Evolutionary conservation across 2,888 invertebrate genomes (phyloP), one percentile per base, ranked within the genome.

Genomic region (Plebejus argus): DNA sequence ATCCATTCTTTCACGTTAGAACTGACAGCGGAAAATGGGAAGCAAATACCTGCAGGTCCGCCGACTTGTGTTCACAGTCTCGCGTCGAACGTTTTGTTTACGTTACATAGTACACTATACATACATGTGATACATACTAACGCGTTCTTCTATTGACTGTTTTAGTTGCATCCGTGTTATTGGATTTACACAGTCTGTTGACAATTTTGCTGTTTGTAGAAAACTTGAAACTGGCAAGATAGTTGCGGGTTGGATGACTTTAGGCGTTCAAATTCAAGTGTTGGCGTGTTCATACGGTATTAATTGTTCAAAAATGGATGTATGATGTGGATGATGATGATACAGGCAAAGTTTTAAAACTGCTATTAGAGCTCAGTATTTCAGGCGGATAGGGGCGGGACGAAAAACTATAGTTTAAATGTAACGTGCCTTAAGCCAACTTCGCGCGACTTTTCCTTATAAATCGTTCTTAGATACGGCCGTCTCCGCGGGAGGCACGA

Each of bases 41-140:
- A 76, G 75, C 77, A 77, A 79, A 80, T 76, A 78, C 76, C 80
- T 77, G 35, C 66, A 66, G 79, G 80, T 76, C 33, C n/a, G 70
- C 7, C 33, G 35, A n/a, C 12, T 61, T 61, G 61, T 61, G 61
- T 23, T 61, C 23, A 53, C 18, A 56, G 58, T 20, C 58, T 58
- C 58, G 58, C 8, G 58, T 58, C 58, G 58, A 58, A 58, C 58
- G n/a, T 7, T 58, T 58, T 58, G 5, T 61, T 20, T 61, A 61
- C 61, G 1, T 61, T 23, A 61, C 61, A 61, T 12, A 12, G 28
- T 0, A 28, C n/a, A n/a, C n/a, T n/a, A n/a, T n/a, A n/a, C 61
- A 61, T 12, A 12, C 61, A 61, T 61, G 61, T 61, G 12, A 61
- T 23, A 61, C 61, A 61, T 61, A 23, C 58, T 20, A 20, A 2